phyloP scores from a whole-genome alignment of 2,888 invertebrate species.

The Acanthopleura granulata region DNA sequence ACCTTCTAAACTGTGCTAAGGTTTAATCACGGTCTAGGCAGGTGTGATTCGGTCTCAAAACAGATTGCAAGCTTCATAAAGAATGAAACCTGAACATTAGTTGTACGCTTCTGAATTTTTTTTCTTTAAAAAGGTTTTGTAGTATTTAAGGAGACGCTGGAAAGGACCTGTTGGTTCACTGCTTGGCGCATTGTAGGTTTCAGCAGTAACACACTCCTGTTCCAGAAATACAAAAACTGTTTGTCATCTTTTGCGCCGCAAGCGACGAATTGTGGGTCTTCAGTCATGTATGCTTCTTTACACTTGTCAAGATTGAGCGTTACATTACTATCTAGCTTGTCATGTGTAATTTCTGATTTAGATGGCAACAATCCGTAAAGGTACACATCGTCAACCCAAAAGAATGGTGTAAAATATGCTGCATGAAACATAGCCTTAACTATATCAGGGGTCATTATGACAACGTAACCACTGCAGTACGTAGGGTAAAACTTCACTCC shows the following conservation, averaged over 20 bases:
- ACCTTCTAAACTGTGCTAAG: too few relatives aligned
- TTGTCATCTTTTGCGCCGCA: neutral
- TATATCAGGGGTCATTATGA: neutral
- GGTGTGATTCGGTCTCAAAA: too few relatives aligned
- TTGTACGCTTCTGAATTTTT: too few relatives aligned
- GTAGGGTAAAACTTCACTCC: neutral
- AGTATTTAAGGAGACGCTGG: too few relatives aligned
- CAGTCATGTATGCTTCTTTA: neutral
- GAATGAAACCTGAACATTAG: too few relatives aligned
- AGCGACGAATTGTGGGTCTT: neutral
- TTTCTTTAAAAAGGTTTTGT: too few relatives aligned
- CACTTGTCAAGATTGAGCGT: neutral
- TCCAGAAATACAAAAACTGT: neutral
- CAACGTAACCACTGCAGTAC: neutral
- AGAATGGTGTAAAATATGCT: neutral
- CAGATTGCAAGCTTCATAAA: too few relatives aligned
- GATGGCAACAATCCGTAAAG: neutral
- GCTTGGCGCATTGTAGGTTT: neutral
- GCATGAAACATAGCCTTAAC: neutral
- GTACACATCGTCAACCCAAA: too few relatives aligned
- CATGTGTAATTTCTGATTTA: neutral
- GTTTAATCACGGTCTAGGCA: too few relatives aligned
- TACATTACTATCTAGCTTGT: neutral
- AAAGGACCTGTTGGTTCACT: too few relatives aligned
- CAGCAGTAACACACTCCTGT: neutral